These are phyloP conservation scores for Oreochromis spilurus DNA, from an alignment of 2,113 vertebrate species.

Conservation along the genomic window DNA sequence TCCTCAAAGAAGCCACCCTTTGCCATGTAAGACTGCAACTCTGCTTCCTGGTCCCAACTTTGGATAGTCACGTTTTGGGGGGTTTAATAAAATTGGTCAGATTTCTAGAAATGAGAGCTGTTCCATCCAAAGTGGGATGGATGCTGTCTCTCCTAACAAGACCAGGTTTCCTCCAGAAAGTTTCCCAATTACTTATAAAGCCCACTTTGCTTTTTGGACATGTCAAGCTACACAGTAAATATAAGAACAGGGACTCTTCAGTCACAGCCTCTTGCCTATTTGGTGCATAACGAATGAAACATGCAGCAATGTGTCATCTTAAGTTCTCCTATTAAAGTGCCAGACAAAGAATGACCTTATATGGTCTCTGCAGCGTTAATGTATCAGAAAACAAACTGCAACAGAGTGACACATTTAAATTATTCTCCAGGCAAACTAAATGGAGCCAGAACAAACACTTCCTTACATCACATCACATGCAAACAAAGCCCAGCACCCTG, in stretches of 20 bases:
- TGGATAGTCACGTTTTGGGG: too few relatives aligned
- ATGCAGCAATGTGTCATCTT: background rate
- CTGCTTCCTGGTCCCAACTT: too few relatives aligned
- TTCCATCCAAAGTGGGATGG: too few relatives aligned
- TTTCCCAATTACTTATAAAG: too few relatives aligned
- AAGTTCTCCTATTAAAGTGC: background rate
- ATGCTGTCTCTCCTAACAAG: too few relatives aligned
- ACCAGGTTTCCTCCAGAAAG: too few relatives aligned
- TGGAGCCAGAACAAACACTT: background rate
- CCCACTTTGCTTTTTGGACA: too few relatives aligned
- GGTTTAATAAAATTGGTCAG: too few relatives aligned
- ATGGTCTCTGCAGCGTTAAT: background rate
- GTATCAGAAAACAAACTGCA: background rate
- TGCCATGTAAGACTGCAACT: too few relatives aligned
- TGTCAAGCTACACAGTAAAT: too few relatives aligned
- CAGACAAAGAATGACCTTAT: background rate
- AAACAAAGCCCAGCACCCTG: background rate
- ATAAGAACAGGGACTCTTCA: background rate
- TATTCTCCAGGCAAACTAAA: conserved; percentile 15
- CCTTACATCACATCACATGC: background rate
- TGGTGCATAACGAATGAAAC: background rate
- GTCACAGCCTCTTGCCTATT: background rate
- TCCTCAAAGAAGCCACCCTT: too few relatives aligned
- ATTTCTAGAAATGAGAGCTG: too few relatives aligned
- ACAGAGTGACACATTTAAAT: background rate